Percentiles rank a stretch among this genome's conserved stretches.
Evolutionary conservation across 2,888 invertebrate species (phyloP).

Genomic region (Eupithecia dodoneata): DNA sequence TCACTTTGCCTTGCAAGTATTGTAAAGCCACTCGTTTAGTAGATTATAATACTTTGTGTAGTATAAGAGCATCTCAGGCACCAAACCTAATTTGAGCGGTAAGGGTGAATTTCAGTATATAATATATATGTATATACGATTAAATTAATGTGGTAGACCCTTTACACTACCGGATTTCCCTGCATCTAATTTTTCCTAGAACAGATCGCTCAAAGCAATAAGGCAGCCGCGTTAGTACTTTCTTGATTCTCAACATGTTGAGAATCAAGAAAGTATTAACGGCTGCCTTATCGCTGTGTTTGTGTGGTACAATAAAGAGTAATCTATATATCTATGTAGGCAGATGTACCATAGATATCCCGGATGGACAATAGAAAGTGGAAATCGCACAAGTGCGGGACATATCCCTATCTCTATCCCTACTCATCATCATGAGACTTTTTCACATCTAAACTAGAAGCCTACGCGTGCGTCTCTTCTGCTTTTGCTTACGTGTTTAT

Average conservation of each 20-base stretch:
- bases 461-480: constrained; percentile 43
- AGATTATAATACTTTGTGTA: neutral
- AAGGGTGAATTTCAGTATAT: neutral
- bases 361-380: neutral
- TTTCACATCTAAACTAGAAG: constrained; percentile 45
- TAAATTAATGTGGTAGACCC: too few species aligned
- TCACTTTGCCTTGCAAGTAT: neutral
- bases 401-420: neutral
- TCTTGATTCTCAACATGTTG: too few species aligned
- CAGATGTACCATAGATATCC: neutral
- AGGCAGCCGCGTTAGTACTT: too few species aligned
- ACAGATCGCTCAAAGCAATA: too few species aligned
- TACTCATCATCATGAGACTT: constrained; percentile 34
- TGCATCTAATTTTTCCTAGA: too few species aligned
- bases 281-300: too few species aligned
- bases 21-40: neutral
- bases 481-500: constrained; percentile 43
- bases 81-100: neutral
- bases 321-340: too few species aligned
- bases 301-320: too few species aligned
- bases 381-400: neutral
- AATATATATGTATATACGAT: too few species aligned
- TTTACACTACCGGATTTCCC: too few species aligned
- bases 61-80: neutral
- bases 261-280: too few species aligned